phyloP scores from a whole-genome alignment of 1,140 invertebrate genomes.

The Bombus sylvicola region DNA sequence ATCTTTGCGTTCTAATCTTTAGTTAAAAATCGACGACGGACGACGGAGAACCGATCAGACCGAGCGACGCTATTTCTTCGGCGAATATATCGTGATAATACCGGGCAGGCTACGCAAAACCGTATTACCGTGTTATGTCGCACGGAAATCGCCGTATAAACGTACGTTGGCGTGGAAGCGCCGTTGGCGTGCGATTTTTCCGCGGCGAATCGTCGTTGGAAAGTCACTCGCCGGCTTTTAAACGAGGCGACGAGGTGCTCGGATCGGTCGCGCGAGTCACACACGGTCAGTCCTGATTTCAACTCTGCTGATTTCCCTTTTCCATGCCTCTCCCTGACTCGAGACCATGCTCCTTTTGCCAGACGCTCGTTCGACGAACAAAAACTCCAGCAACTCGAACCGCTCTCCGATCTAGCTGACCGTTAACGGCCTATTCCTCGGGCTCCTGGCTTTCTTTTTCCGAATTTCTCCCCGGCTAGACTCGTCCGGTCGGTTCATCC shows the following conservation, averaged over 20 bases:
- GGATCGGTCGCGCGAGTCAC: neutral
- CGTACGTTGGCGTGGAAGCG: neutral
- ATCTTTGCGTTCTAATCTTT: no score
- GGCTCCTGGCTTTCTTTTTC: constrained; percentile 60
- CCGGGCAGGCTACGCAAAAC: no score
- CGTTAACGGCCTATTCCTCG: constrained; percentile 25
- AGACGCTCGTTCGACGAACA: constrained; percentile 1
- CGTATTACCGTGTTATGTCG: no score
- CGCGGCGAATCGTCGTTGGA: neutral
- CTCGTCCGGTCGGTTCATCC: constrained; percentile 36
- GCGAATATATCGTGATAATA: no score
- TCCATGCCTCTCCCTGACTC: constrained; percentile 35
- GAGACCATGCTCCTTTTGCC: constrained; percentile 23
- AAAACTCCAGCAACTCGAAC: constrained; percentile 43
- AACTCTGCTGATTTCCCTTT: constrained; percentile 60
- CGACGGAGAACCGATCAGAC: no score
- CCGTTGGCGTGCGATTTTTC: neutral
- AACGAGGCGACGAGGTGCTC: neutral
- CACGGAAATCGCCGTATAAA: neutral
- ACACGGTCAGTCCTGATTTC: constrained; percentile 4
- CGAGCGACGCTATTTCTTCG: no score
- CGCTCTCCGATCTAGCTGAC: constrained; percentile 31
- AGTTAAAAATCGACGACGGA: no score
- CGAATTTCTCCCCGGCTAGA: constrained; percentile 57
- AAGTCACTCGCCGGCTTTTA: neutral